A percentile compares a stretch with the other conserved stretches of the same genome.
These are phyloP conservation scores for Phoenicopterus ruber DNA, from an alignment of 2,113 vertebrate species.

Conservation along the genomic window DNA sequence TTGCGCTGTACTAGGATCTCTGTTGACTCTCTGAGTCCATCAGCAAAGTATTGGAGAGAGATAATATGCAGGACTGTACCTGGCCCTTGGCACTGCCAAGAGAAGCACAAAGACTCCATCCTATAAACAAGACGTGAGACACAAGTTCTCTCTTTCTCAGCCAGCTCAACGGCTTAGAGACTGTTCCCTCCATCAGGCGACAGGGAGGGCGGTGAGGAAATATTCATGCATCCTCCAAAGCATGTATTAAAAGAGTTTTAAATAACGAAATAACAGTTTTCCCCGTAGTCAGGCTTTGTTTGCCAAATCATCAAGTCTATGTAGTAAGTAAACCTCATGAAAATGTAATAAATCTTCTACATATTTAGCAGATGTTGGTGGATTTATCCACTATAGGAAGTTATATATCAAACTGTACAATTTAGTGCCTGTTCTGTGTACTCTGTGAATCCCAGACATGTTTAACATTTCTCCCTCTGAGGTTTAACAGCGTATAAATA, in stretches of 20 bases:
- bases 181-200: background rate
- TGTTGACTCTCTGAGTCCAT: background rate
- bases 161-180: background rate
- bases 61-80: background rate
- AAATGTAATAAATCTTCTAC: background rate
- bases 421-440: slow-evolving; percentile 12
- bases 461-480: slow-evolving; percentile 37
- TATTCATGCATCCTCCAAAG: background rate
- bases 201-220: background rate
- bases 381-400: slow-evolving; percentile 42
- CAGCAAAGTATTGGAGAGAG: background rate
- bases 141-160: background rate
- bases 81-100: background rate
- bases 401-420: background rate
- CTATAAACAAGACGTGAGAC: background rate
- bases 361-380: slow-evolving; percentile 5
- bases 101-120: background rate
- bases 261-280: background rate
- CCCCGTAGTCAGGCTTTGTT: background rate
- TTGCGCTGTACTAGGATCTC: background rate
- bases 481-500: slow-evolving; percentile 32
- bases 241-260: background rate
- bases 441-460: background rate
- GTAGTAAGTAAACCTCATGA: background rate
- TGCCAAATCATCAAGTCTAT: background rate